Percentiles rank a stretch among this genome's conserved stretches.
phyloP scores from a whole-genome alignment of 1,140 invertebrate species.

The Eupeodes corollae region DNA sequence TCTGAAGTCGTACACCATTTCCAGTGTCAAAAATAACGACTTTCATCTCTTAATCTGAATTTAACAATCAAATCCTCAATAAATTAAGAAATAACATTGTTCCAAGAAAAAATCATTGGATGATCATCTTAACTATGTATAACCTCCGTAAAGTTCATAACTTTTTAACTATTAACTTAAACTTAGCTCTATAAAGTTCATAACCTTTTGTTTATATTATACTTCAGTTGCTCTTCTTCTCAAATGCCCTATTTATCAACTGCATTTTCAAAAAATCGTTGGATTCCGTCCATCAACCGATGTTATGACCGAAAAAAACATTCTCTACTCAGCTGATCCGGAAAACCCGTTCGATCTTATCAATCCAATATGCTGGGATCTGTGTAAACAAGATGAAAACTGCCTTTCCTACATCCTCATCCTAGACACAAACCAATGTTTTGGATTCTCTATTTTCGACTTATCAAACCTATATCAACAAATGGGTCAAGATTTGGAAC shows the following conservation, averaged over 20 bases:
- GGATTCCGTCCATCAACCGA: conserved; percentile 31
- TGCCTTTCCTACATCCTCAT: conserved; percentile 39
- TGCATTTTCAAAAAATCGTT: conserved; percentile 35
- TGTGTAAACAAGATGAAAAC: conserved; percentile 35
- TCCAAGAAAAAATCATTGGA: too few species aligned
- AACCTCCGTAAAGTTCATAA: conserved; percentile 1
- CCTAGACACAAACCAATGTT: conserved; percentile 37
- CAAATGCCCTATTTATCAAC: conserved; percentile 31
- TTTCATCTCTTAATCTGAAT: too few species aligned
- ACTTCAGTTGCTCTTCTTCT: conserved; percentile 25
- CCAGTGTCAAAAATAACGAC: too few species aligned
- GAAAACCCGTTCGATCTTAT: conserved; percentile 19
- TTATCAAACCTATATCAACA: conserved; percentile 18
- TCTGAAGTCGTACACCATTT: too few species aligned
- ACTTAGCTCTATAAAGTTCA: background rate
- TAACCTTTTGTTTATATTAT: background rate
- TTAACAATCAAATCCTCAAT: too few species aligned
- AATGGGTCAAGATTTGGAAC: conserved; percentile 23
- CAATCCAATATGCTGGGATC: conserved; percentile 38
- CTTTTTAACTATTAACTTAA: background rate
- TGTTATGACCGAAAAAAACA: conserved; percentile 20
- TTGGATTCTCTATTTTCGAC: conserved; percentile 34
- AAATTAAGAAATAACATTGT: too few species aligned
- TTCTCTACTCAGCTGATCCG: conserved; percentile 17
- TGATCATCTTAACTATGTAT: too few species aligned